These are phyloP conservation scores for Arctopsyche grandis DNA, from an alignment of 1,140 invertebrate species.

Conservation along the genomic window DNA sequence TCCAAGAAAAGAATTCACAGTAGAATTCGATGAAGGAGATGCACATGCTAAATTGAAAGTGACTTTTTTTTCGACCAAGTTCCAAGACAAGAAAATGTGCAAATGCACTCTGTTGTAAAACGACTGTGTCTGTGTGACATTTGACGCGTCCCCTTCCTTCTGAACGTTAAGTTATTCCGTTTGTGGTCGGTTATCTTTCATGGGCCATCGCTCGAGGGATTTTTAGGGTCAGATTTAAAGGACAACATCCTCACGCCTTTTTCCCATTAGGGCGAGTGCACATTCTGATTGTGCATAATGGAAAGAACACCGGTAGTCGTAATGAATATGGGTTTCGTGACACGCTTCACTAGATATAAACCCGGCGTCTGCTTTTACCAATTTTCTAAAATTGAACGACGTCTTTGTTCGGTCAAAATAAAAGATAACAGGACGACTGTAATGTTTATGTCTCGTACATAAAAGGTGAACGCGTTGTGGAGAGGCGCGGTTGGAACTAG, in stretches of 20 bases:
- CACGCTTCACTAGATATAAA: slow-evolving; percentile 6
- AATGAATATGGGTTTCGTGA: slow-evolving; percentile 16
- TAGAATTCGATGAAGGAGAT: too few species aligned
- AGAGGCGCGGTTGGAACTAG: not conserved
- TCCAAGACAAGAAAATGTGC: too few species aligned
- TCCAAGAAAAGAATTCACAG: too few species aligned
- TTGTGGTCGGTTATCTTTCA: slow-evolving; percentile 1
- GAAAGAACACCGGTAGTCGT: not conserved
- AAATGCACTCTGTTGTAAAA: too few species aligned
- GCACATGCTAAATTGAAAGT: too few species aligned
- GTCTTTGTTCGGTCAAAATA: not conserved
- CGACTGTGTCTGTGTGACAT: not conserved
- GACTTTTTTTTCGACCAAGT: too few species aligned
- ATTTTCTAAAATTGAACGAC: not conserved
- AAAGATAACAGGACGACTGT: not conserved
- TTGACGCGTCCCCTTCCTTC: not conserved
- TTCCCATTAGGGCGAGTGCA: not conserved
- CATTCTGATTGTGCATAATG: not conserved
- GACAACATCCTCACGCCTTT: not conserved
- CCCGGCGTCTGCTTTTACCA: not conserved
- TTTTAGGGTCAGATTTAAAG: not conserved
- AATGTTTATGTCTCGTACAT: not conserved
- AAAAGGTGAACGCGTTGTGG: not conserved
- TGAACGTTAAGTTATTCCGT: not conserved
- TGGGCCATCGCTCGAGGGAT: not conserved